Evolutionary conservation across 2,797 vertebrate species (phyloP), one percentile per base, ranked within the genome.

Genomic region (Sebastes steindachneri): DNA sequence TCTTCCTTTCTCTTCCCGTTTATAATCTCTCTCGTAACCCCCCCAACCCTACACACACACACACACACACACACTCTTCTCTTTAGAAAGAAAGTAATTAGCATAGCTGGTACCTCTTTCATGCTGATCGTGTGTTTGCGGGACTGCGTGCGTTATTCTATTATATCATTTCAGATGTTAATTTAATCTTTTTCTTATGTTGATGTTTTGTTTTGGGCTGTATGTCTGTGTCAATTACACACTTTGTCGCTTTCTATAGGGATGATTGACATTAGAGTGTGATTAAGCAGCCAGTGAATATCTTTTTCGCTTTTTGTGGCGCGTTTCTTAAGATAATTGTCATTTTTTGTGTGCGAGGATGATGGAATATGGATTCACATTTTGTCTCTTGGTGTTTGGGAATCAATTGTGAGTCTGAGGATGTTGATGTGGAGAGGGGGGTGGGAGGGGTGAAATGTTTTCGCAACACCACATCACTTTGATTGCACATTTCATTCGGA

Each of bases 401-500:
- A 85, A 87, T 91, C 71, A 84, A 86, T 80, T 75, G 82, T 74
- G 79, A 79, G 73, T 68, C 68, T 78, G 70, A 83, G 65, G 72
- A 89, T 83, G 85, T 80, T 87, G 85, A 79, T 70, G 66, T 69
- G 71, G 77, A 33, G 54, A 48, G 23, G 23, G 26, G 26, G 26
- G 26, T 28, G 37, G 7, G 41, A 17, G 15, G 41, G 69, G 64
- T 72, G 70, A 73, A 66, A 81, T 89, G 87, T 91, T 89, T 90
- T 91, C 10, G 45, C 76, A 79, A 83, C 82, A 80, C 82, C 75
- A 68, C 91, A 88, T 89, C 77, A 77, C 66, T 89, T 81, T 91
- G 91, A 94, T 94, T 92, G 90, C 90, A 90, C 86, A 88, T 92
- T 91, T 92, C 86, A 85, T 92, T 90, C 33, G 31, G 83, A 89